phyloP scores from a whole-genome alignment of 2,113 vertebrate species.

The Megaptera novaeangliae region DNA sequence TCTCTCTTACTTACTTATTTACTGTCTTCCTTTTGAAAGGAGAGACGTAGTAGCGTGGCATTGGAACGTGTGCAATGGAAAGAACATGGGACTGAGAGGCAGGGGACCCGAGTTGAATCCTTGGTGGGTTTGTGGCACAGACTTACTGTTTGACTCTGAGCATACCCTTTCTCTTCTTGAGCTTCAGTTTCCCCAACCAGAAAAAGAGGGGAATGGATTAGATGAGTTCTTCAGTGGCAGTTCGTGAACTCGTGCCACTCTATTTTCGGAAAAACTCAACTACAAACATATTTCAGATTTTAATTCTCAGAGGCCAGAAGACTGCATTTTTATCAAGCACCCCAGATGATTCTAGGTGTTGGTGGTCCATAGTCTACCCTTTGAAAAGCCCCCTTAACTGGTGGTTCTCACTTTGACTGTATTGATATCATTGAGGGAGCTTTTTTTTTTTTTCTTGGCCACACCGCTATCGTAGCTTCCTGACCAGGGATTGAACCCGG shows the following conservation, averaged over 20 bases:
- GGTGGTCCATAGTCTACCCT: not conserved
- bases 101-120: not conserved
- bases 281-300: not conserved
- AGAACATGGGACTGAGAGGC: not conserved
- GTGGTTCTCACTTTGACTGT: not conserved
- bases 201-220: not conserved
- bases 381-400: not conserved
- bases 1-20: not conserved
- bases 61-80: not conserved
- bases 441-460: not conserved
- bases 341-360: not conserved
- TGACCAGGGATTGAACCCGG: no score
- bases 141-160: not conserved
- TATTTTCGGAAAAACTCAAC: conserved; percentile 23
- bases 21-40: not conserved
- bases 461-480: no score
- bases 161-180: not conserved
- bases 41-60: not conserved
- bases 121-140: not conserved
- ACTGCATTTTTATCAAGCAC: conserved; percentile 7
- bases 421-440: not conserved
- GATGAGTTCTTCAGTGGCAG: not conserved
- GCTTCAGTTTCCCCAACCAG: not conserved
- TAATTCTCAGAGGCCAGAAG: conserved; percentile 26
- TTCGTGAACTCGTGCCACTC: not conserved